These are phyloP conservation scores for Hippocampus guttulatus DNA, from an alignment of 2,113 vertebrate genomes.

Conservation along the genomic window DNA sequence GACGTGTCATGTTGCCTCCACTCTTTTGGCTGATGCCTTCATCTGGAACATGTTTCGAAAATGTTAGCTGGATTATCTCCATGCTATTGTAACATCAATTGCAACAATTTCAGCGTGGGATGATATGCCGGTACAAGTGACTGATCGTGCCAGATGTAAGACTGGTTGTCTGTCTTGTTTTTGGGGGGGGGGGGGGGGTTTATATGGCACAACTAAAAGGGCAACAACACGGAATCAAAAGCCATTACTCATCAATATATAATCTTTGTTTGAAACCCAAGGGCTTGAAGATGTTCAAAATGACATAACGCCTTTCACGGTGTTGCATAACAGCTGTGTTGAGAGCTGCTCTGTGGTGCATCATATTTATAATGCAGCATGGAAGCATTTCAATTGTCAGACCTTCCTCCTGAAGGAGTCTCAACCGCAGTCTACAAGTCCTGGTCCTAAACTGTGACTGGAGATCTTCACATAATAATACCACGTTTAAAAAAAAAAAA, in stretches of 20 bases:
- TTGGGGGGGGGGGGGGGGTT: neutral
- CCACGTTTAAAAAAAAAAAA: neutral
- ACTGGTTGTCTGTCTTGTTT: neutral
- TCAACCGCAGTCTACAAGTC: neutral
- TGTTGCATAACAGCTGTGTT: conserved; percentile 34
- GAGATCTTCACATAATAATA: neutral
- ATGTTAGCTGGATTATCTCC: neutral
- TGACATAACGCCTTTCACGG: conserved; percentile 39
- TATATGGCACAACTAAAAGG: neutral
- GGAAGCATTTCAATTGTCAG: conserved; percentile 20
- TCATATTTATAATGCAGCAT: conserved; percentile 29
- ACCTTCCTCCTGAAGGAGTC: neutral
- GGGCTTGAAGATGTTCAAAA: conserved; percentile 26
- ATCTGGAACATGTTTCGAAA: neutral
- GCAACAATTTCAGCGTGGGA: neutral
- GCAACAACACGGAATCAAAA: neutral
- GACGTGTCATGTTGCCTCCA: neutral
- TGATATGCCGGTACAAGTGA: too few relatives aligned
- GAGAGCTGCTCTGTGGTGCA: conserved; percentile 22
- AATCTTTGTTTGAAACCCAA: conserved; percentile 15
- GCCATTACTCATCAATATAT: conserved; percentile 13
- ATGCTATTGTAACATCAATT: neutral
- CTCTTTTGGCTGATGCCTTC: neutral
- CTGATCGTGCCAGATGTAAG: neutral
- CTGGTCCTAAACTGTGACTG: neutral